A percentile compares a stretch with the other conserved stretches of the same genome.
These are phyloP conservation scores for Aphaenogaster ashmeadi DNA, from an alignment of 1,140 invertebrate genomes.

Conservation along the genomic window DNA sequence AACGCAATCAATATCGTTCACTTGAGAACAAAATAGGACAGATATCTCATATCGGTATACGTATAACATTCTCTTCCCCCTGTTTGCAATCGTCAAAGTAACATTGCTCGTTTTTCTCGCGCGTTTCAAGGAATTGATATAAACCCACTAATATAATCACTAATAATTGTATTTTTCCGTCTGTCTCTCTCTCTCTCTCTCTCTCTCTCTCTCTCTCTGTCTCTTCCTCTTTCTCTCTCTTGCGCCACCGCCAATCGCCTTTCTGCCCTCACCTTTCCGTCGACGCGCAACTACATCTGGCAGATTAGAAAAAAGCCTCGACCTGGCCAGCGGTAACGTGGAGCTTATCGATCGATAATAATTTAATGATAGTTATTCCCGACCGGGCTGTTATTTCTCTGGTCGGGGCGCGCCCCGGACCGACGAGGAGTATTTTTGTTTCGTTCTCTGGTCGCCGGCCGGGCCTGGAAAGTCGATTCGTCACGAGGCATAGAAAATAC, in stretches of 20 bases:
- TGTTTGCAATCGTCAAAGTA: conserved; percentile 36
- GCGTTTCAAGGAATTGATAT: conserved; percentile 30
- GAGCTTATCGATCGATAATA: conserved; percentile 76
- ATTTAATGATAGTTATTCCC: conserved; percentile 78
- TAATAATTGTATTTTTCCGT: conserved; percentile 39
- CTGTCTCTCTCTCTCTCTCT: neutral
- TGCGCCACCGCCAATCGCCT: neutral
- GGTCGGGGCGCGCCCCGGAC: conserved; percentile 52
- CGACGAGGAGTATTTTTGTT: conserved; percentile 75
- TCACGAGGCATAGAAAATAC: conserved; percentile 85
- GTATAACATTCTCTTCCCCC: neutral
- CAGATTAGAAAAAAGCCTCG: conserved; percentile 70
- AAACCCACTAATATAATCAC: conserved; percentile 28
- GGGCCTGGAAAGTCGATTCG: conserved; percentile 85
- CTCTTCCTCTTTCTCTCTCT: no score
- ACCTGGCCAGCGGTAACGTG: conserved; percentile 69
- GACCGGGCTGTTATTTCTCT: conserved; percentile 72
- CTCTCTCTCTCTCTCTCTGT: neutral
- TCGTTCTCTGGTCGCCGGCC: conserved; percentile 73
- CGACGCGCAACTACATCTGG: conserved; percentile 64
- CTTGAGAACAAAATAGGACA: conserved; percentile 39
- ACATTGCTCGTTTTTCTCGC: conserved; percentile 15
- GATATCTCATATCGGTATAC: conserved; percentile 38
- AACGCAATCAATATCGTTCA: conserved; percentile 35
- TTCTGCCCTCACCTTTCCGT: conserved; percentile 48